phyloP scores from a whole-genome alignment of 2,888 invertebrate species.

The Catocala nupta region DNA sequence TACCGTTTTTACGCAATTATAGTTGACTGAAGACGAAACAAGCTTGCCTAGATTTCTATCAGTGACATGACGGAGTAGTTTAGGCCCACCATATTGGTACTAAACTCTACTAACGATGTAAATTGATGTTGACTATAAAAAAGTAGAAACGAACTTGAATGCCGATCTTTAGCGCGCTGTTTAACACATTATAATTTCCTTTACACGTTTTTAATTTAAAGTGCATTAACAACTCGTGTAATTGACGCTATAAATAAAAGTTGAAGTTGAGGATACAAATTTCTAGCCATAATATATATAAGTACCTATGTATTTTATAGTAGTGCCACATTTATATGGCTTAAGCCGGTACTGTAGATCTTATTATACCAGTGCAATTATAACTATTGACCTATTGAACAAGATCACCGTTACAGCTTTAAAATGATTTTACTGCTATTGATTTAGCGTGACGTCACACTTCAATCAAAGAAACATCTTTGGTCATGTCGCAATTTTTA shows the following conservation, averaged over 20 bases:
- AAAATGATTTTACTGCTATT: too few species aligned
- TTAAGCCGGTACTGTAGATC: too few species aligned
- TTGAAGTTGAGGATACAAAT: too few species aligned
- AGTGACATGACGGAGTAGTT: slow-evolving; percentile 27
- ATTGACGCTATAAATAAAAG: background rate
- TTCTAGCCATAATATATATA: too few species aligned
- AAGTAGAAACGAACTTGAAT: slow-evolving; percentile 16
- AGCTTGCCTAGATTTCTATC: slow-evolving; percentile 49
- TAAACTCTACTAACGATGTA: slow-evolving; percentile 25
- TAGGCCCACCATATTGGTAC: slow-evolving; percentile 8
- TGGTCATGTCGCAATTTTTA: too few species aligned
- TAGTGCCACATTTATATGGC: too few species aligned
- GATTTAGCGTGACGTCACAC: too few species aligned
- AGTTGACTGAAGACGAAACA: slow-evolving; percentile 41
- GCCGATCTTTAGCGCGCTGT: background rate
- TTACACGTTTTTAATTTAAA: slow-evolving; percentile 24
- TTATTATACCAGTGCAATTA: too few species aligned
- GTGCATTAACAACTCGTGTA: slow-evolving; percentile 15
- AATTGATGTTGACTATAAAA: slow-evolving; percentile 21
- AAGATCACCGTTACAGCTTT: too few species aligned
- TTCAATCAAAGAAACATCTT: too few species aligned
- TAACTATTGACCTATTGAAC: too few species aligned
- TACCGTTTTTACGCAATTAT: slow-evolving; percentile 43
- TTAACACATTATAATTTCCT: slow-evolving; percentile 28
- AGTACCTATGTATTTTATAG: too few species aligned